Base-by-base conservation (phyloP, 92 coral and sea anemone species). In the Porites divaricata region DNA sequence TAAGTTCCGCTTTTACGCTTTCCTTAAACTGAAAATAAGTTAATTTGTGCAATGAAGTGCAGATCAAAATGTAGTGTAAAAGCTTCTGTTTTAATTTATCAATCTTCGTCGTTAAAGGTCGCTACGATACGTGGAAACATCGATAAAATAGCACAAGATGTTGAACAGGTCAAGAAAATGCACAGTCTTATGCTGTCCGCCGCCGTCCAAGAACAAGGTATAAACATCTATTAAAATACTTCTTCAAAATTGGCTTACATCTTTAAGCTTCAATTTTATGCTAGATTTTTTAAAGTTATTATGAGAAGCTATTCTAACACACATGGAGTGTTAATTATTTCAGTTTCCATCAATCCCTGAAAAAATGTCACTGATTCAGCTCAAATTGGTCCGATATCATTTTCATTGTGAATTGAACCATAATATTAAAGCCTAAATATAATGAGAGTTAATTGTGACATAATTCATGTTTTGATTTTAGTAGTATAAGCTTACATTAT, bases 131-230 rank as follows among this genome's bases (percentile, higher is more conserved):
- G 92, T 51, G 89, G 90, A 23, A 95, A 88, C 61, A 95, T 96
- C 48, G 98, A 95, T 63, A 92, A 88, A 72, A 87, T 96, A 64
- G 88, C 91, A 58, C 92, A 89, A 87, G 96, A 93, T 89, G 96
- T 96, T 24, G 98, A 96, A 70, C 94, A 96, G 28, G 99, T 96
- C 62, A 87, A 93, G 69, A 91, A 95, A 88, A 94, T 90, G 67
- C 99, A 96, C 88, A 93, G 99, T 77, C 81, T 91, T 8, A 92
- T 96, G 72, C 88, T 96, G 49, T 81, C 98, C 35, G 92, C 99
- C 21, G 95, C 99, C 19, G 98, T 96, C 2, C 97, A 85, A 76
- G 99, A 96, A 52, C 92, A 93, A 63, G 91, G 99, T 96, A 77
- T 28, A 76, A 74, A 35, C 45, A 35, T 35, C 45, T 35, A 54